A percentile compares a stretch with the other conserved stretches of the same genome.
Evolutionary conservation across 2,113 vertebrate species (phyloP).

Genomic region (Xiphias gladius): DNA sequence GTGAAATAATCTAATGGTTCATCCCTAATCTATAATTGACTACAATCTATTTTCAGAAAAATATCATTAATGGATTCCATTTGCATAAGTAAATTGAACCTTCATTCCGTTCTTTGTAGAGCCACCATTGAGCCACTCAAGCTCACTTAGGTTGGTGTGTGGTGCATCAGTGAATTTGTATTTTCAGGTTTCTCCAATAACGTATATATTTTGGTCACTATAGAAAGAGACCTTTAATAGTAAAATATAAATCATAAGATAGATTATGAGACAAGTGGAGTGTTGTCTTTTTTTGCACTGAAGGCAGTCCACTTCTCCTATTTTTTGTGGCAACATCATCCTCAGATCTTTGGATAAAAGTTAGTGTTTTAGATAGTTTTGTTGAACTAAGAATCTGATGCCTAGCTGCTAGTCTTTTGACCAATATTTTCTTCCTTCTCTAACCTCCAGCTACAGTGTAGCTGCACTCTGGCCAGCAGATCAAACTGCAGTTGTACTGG

Average conservation of each 20-base stretch:
- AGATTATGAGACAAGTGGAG: background rate
- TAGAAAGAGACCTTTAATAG: background rate
- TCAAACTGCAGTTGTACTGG: background rate
- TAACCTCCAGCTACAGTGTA: background rate
- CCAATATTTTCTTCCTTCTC: background rate
- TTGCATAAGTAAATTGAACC: conserved; percentile 22
- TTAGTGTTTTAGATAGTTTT: background rate
- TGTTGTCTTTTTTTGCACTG: background rate
- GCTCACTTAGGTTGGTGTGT: conserved; percentile 1
- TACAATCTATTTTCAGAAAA: conserved; percentile 45
- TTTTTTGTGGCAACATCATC: background rate
- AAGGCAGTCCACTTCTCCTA: background rate
- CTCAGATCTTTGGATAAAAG: background rate
- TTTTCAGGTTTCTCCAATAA: background rate
- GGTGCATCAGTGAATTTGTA: background rate
- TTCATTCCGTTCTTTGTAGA: conserved; percentile 15
- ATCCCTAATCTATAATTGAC: conserved; percentile 64
- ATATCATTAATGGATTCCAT: conserved; percentile 25
- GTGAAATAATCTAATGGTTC: conserved; percentile 57
- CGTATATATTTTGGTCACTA: background rate
- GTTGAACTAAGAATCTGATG: background rate
- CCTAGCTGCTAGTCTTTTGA: too few relatives aligned
- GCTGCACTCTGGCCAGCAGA: background rate
- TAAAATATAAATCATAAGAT: too few relatives aligned
- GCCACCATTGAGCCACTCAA: background rate